phyloP scores from a whole-genome alignment of 1,140 invertebrate genomes.

The Acromyrmex charruanus region DNA sequence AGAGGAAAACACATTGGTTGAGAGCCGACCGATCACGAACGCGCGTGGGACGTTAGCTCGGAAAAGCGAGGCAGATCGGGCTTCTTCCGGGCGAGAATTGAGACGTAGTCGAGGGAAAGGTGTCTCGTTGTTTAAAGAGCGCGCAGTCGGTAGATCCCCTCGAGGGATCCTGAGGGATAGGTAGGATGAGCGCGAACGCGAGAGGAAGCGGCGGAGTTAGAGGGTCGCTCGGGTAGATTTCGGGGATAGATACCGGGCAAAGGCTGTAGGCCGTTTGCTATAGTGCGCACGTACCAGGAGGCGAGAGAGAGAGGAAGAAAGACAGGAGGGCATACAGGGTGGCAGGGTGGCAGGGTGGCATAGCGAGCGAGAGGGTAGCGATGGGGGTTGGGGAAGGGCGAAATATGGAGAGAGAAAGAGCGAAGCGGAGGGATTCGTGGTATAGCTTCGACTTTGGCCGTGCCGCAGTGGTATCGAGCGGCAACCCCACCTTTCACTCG shows the following conservation, averaged over 20 bases:
- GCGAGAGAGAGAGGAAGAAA: slow-evolving; percentile 41
- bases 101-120: slow-evolving; percentile 76
- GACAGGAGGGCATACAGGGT: slow-evolving; percentile 32
- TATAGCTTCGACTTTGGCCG: slow-evolving; percentile 84
- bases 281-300: slow-evolving; percentile 64
- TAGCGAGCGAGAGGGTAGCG: slow-evolving; percentile 47
- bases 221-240: slow-evolving; percentile 72
- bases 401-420: slow-evolving; percentile 46
- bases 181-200: slow-evolving; percentile 40
- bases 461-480: slow-evolving; percentile 87
- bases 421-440: slow-evolving; percentile 62
- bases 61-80: slow-evolving; percentile 74
- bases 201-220: slow-evolving; percentile 37
- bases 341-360: slow-evolving; percentile 39
- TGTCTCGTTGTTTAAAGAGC: slow-evolving; percentile 78
- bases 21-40: slow-evolving; percentile 34
- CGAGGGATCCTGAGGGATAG: slow-evolving; percentile 67
- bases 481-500: slow-evolving; percentile 78
- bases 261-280: slow-evolving; percentile 77
- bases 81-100: slow-evolving; percentile 77
- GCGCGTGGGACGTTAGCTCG: slow-evolving; percentile 57
- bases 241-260: slow-evolving; percentile 74
- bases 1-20: slow-evolving; percentile 14
- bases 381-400: slow-evolving; percentile 30
- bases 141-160: slow-evolving; percentile 75